phyloP scores from a whole-genome alignment of 2,888 invertebrate species.

The Temnothorax rugatulus region DNA sequence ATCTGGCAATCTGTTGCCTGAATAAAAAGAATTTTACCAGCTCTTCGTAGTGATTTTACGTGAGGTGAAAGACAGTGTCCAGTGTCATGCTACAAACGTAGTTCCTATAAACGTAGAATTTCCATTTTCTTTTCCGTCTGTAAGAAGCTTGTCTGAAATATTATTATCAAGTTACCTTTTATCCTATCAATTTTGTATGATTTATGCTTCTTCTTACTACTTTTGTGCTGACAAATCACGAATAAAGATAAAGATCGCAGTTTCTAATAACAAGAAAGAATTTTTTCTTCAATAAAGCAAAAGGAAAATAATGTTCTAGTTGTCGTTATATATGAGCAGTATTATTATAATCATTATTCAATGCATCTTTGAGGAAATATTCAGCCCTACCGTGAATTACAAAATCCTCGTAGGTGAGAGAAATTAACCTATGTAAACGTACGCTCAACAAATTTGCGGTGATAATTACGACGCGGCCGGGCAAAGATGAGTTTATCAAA shows the following conservation, averaged over 20 bases:
- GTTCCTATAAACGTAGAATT: not conserved
- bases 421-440: slow-evolving; percentile 34
- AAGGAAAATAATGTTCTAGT: not conserved
- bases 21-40: slow-evolving; percentile 8
- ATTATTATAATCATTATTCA: not conserved
- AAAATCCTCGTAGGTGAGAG: slow-evolving; percentile 24
- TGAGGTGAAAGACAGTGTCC: not conserved
- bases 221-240: not conserved
- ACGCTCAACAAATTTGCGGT: slow-evolving; percentile 25
- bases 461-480: slow-evolving; percentile 32
- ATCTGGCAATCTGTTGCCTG: not conserved
- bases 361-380: not conserved
- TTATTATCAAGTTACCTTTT: not conserved
- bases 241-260: not conserved
- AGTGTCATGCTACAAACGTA: not conserved
- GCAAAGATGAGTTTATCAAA: slow-evolving; percentile 43
- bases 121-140: not conserved
- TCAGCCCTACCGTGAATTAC: not conserved
- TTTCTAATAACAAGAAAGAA: not conserved
- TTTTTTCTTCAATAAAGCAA: not conserved
- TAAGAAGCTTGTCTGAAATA: not conserved
- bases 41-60: not conserved
- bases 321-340: not conserved
- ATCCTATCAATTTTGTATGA: not conserved
- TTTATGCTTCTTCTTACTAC: not conserved